phyloP scores from a whole-genome alignment of 2,888 invertebrate genomes.

The Noctua fimbriata region DNA sequence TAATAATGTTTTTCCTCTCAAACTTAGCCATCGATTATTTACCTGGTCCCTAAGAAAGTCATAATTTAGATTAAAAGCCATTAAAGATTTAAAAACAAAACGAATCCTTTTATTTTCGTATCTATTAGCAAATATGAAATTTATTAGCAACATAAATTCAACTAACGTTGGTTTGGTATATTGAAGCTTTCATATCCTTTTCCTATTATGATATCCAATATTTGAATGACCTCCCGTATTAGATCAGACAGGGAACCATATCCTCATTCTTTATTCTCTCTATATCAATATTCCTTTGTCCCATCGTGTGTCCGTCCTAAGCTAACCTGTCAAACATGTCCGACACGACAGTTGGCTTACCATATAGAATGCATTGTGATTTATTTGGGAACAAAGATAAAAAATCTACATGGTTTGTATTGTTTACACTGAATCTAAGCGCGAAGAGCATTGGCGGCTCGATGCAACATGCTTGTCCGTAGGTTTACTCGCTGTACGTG shows the following conservation, averaged over 20 bases:
- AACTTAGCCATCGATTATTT: background rate
- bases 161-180: conserved; percentile 4
- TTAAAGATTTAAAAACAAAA: background rate
- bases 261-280: conserved; percentile 65
- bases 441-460: no score
- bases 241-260: conserved; percentile 34
- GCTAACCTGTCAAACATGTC: conserved; percentile 62
- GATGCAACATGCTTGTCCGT: no score
- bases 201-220: conserved; percentile 39
- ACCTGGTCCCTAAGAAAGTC: background rate
- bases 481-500: no score
- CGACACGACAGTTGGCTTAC: conserved; percentile 53
- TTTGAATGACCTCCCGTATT: conserved; percentile 52
- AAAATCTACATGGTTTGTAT: conserved; percentile 27
- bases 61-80: background rate
- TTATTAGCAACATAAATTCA: background rate
- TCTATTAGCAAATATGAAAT: background rate
- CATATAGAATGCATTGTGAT: conserved; percentile 65
- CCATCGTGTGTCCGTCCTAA: conserved; percentile 55
- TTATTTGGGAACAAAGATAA: conserved; percentile 42
- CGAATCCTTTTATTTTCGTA: background rate
- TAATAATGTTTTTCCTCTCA: background rate
- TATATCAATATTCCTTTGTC: conserved; percentile 64
- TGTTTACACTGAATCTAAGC: background rate
- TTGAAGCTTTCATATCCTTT: conserved; percentile 5